phyloP scores from a whole-genome alignment of 2,797 vertebrate genomes.

The Brachyalestes nurse region DNA sequence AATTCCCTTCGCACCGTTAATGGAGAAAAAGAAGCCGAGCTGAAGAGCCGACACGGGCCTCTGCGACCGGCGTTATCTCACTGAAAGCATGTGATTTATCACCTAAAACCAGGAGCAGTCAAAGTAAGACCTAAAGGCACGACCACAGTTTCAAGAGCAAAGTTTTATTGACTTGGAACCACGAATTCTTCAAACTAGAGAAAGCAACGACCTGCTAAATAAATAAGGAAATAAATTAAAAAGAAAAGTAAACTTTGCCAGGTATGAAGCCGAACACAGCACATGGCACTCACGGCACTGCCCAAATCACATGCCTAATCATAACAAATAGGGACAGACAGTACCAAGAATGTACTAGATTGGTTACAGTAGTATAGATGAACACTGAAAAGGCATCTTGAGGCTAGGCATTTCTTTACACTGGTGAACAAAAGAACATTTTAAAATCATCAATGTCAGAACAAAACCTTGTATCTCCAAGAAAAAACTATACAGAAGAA shows the following conservation, averaged over 20 bases:
- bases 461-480: no score
- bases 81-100: not conserved
- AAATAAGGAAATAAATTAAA: slow-evolving; percentile 55
- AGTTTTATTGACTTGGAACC: slow-evolving; percentile 60
- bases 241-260: slow-evolving; percentile 37
- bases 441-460: no score
- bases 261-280: slow-evolving; percentile 50
- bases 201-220: slow-evolving; percentile 46
- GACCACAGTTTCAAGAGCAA: slow-evolving; percentile 44
- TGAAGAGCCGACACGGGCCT: not conserved
- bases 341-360: slow-evolving; percentile 45
- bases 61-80: not conserved
- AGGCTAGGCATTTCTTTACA: not conserved
- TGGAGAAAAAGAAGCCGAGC: slow-evolving; percentile 14
- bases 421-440: not conserved
- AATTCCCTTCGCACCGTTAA: not conserved
- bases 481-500: no score
- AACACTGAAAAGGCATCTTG: slow-evolving; percentile 14
- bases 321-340: slow-evolving; percentile 46
- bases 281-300: slow-evolving; percentile 45
- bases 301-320: slow-evolving; percentile 54
- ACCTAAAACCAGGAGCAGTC: not conserved
- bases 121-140: slow-evolving; percentile 7
- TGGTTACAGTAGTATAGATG: slow-evolving; percentile 31
- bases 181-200: slow-evolving; percentile 49